Evolutionary conservation across 2,797 vertebrate species (phyloP).

Genomic region (Lophotriccus pileatus): DNA sequence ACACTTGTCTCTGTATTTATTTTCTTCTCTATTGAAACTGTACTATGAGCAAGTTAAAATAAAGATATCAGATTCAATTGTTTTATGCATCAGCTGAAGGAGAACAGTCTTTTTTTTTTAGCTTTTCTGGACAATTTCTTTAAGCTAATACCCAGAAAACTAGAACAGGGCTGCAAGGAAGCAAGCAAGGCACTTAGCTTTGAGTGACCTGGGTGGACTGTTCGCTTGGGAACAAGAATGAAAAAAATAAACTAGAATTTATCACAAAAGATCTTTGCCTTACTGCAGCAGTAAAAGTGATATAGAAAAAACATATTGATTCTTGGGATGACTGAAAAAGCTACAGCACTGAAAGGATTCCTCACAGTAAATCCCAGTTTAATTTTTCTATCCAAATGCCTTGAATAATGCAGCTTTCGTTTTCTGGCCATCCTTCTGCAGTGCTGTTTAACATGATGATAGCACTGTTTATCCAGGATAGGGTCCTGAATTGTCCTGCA

Average conservation of each 20-base stretch:
- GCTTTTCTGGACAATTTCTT: slow-evolving; percentile 21
- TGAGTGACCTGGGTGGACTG: slow-evolving; percentile 13
- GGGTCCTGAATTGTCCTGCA: not conserved
- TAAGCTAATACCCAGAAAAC: slow-evolving; percentile 22
- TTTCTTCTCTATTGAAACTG: not conserved
- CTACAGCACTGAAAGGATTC: slow-evolving; percentile 16
- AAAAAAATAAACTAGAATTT: slow-evolving; percentile 11
- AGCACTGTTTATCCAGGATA: not conserved
- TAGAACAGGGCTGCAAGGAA: not conserved
- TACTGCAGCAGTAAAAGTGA: not conserved
- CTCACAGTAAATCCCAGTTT: slow-evolving; percentile 32
- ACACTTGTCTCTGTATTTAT: not conserved
- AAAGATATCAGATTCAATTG: not conserved
- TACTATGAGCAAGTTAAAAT: not conserved
- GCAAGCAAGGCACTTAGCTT: slow-evolving; percentile 9
- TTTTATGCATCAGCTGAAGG: not conserved
- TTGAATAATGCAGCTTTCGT: slow-evolving; percentile 20
- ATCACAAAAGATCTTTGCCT: slow-evolving; percentile 44
- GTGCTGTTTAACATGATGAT: slow-evolving; percentile 15
- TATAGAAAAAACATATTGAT: slow-evolving; percentile 53
- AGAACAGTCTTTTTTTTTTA: not conserved
- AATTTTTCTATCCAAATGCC: slow-evolving; percentile 58
- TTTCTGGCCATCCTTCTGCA: slow-evolving; percentile 1
- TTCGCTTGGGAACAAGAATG: slow-evolving; percentile 13
- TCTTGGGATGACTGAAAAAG: slow-evolving; percentile 38